Evolutionary conservation across 2,888 invertebrate species (phyloP), one percentile per base, ranked within the genome.

Genomic region (Patella ulyssiponensis): DNA sequence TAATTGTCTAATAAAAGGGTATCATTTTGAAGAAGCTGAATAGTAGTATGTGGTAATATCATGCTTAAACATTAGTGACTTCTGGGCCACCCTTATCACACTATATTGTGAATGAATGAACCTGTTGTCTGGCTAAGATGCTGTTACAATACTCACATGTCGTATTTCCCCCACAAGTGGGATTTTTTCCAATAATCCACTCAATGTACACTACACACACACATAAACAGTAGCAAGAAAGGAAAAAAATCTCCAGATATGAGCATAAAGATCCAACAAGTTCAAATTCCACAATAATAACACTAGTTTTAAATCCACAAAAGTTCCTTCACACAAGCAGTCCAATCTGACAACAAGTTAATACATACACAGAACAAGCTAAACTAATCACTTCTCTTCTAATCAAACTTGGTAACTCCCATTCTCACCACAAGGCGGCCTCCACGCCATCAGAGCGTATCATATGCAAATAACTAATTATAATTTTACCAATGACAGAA

Each of bases 391-490:
- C 64, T 64, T 64, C 64, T 64, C 64, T 20, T 64, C 64, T 64
- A 64, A 64, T 64, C 64, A 64, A 64, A 64, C n/a, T 64, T 64
- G 64, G 64, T 64, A 64, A 64, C 64, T 64, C 64, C 64, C 64
- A 64, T 64, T 64, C 64, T 64, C 64, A 64, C 71, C 58, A 33
- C 51, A 44, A 64, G 71, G 51, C 72, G 64, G 44, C 58, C 75
- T 23, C 44, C 71, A 17, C 51, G 23, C 71, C 51, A 58, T 70
- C 72, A 58, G 51, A 76, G 72, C 76, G 76, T 76, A 72, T 76
- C 76, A 53, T 76, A 76, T 76, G 76, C 76, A 76, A 72, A 76
- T 76, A 71, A 73, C 76, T 76, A 78, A 78, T 78, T 78, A 78
- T 71, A 72, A 75, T 76, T 64, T 52, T 71, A 73, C 75, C 75